Evolutionary conservation across 2,888 invertebrate species (phyloP).

Genomic region (Agrochola lychnidis): DNA sequence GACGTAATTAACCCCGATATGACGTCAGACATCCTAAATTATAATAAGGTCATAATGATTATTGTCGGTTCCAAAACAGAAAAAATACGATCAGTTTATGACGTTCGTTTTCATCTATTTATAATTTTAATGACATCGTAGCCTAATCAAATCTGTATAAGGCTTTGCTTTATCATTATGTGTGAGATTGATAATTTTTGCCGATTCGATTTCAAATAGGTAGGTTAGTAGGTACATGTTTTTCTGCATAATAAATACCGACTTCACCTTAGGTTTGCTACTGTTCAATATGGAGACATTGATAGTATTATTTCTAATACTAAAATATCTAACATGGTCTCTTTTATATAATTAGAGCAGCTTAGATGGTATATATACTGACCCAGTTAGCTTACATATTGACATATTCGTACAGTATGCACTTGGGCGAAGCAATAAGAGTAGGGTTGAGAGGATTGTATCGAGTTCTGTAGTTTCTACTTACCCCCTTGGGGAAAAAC

Average conservation of each 20-base stretch:
- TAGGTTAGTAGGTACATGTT: not conserved
- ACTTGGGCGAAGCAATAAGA: no score
- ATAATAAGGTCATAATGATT: constrained; percentile 34
- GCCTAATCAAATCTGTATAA: constrained; percentile 18
- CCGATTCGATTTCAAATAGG: not conserved
- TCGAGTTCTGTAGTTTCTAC: no score
- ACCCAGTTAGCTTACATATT: not conserved
- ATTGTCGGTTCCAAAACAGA: constrained; percentile 28
- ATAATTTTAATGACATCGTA: constrained; percentile 56
- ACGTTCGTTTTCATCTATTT: constrained; percentile 67
- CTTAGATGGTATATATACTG: no score
- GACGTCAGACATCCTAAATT: constrained; percentile 43
- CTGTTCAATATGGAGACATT: not conserved
- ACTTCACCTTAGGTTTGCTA: not conserved
- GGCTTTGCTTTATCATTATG: constrained; percentile 17
- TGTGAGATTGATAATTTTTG: not conserved
- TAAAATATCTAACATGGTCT: not conserved
- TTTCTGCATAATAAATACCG: not conserved
- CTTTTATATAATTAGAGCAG: not conserved
- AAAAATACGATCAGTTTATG: constrained; percentile 49
- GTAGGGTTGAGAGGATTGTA: no score
- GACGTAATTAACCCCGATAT: constrained; percentile 22
- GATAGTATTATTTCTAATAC: not conserved
- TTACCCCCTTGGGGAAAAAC: no score
- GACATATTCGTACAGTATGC: not conserved